Conservation (phyloP, 2,888 invertebrate species). For the Thereva unica region DNA sequence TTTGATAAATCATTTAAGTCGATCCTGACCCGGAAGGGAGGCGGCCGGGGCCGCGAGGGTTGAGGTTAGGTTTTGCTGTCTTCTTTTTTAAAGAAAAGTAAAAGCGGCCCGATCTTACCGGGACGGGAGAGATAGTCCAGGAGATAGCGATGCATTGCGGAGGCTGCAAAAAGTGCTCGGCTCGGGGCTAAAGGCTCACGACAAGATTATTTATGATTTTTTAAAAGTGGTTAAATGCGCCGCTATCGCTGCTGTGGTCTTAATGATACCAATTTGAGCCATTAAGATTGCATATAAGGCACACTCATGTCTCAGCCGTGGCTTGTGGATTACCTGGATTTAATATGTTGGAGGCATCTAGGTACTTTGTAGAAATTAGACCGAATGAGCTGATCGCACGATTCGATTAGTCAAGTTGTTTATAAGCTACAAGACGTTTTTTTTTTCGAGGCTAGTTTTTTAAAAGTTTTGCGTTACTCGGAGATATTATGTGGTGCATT, state of each 20-base stretch:
- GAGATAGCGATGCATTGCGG: not conserved
- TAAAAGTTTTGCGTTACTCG: too few species aligned
- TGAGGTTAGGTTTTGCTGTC: not conserved
- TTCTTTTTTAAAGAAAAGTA: constrained; percentile 15
- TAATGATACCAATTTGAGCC: constrained; percentile 30
- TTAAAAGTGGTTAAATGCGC: constrained; percentile 31
- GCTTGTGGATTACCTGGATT: not conserved
- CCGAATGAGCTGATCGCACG: constrained; percentile 12
- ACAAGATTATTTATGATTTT: constrained; percentile 42
- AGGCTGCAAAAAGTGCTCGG: constrained; percentile 8
- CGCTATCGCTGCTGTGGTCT: constrained; percentile 31
- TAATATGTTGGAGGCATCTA: constrained; percentile 12
- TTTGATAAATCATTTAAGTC: constrained; percentile 34
- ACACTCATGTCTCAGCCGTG: not conserved
- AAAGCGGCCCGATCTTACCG: constrained; percentile 19
- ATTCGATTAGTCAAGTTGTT: constrained; percentile 8
- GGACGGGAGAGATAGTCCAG: not conserved
- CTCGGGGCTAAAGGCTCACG: constrained; percentile 18
- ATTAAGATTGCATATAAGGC: constrained; percentile 31
- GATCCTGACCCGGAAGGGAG: constrained; percentile 18
- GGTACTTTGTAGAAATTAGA: constrained; percentile 8
- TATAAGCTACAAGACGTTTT: too few species aligned
- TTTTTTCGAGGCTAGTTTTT: too few species aligned
- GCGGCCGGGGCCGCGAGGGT: constrained; percentile 13
- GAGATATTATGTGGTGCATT: too few species aligned